phyloP scores from a whole-genome alignment of 2,888 invertebrate genomes.

The Leucophora obtusa region DNA sequence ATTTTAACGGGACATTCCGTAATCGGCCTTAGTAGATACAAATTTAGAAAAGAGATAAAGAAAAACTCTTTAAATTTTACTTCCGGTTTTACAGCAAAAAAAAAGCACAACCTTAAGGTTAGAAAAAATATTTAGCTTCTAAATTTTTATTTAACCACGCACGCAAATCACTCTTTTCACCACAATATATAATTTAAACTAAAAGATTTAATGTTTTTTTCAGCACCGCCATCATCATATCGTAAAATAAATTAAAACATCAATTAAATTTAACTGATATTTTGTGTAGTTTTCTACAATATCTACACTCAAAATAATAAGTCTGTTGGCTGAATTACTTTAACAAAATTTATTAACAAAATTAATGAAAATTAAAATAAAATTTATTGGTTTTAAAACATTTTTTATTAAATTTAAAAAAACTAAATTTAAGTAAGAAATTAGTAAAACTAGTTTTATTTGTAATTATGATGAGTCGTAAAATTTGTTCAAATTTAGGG shows the following conservation, averaged over 20 bases:
- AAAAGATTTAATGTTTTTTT: conserved; percentile 19
- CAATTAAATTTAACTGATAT: conserved; percentile 49
- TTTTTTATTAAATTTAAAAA: too few species aligned
- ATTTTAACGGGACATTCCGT: too few species aligned
- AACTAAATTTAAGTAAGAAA: too few species aligned
- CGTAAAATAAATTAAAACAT: conserved; percentile 14
- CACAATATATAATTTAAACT: conserved; percentile 26
- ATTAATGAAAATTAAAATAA: too few species aligned
- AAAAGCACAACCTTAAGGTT: not conserved
- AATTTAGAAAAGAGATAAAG: not conserved
- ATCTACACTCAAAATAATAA: not conserved
- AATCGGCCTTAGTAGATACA: conserved; percentile 37
- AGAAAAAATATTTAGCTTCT: conserved; percentile 1
- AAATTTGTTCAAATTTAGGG: too few species aligned
- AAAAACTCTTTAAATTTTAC: not conserved
- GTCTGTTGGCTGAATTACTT: too few species aligned
- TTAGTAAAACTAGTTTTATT: too few species aligned
- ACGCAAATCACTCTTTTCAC: conserved; percentile 19
- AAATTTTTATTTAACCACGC: not conserved
- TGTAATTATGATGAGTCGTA: too few species aligned
- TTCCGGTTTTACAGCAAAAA: conserved; percentile 23
- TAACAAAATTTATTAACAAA: too few species aligned
- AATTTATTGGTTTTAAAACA: too few species aligned
- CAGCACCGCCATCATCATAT: not conserved
- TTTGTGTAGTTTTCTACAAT: conserved; percentile 33